These are phyloP conservation scores for Alcedo atthis DNA, from an alignment of 2,797 vertebrate genomes.

Conservation along the genomic window DNA sequence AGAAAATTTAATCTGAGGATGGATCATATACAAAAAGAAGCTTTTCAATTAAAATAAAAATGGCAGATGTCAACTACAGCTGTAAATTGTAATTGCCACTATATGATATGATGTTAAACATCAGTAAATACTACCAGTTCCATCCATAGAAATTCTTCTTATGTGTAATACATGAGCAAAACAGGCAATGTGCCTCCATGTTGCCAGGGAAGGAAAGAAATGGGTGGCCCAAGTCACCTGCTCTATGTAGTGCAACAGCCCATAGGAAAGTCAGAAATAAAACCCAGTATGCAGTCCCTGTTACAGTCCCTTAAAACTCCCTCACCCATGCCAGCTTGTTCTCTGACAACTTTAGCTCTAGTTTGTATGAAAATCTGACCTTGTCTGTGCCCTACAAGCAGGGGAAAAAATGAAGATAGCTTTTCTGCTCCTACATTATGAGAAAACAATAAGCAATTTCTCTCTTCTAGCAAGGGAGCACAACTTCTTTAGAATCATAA, in stretches of 20 bases:
- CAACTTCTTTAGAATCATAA: background rate
- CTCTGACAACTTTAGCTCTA: background rate
- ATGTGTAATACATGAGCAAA: background rate
- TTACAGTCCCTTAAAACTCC: background rate
- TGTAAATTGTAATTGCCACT: background rate
- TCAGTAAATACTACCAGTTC: background rate
- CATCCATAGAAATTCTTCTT: background rate
- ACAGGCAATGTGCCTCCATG: background rate
- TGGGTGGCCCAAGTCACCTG: background rate
- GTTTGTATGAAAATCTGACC: background rate
- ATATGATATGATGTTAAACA: background rate
- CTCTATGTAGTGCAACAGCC: background rate
- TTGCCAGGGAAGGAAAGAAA: background rate
- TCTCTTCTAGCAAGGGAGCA: background rate
- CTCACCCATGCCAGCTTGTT: background rate
- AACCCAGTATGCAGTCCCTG: background rate
- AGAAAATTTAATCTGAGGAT: background rate
- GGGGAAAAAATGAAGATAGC: background rate
- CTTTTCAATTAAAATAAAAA: background rate
- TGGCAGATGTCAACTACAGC: background rate
- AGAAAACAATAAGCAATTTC: background rate
- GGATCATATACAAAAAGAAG: background rate
- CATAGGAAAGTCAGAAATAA: background rate
- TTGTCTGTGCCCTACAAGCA: background rate
- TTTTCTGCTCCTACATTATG: background rate